Base-by-base conservation (phyloP, 2,888 invertebrate species). In the Nemapogon koenigi region DNA sequence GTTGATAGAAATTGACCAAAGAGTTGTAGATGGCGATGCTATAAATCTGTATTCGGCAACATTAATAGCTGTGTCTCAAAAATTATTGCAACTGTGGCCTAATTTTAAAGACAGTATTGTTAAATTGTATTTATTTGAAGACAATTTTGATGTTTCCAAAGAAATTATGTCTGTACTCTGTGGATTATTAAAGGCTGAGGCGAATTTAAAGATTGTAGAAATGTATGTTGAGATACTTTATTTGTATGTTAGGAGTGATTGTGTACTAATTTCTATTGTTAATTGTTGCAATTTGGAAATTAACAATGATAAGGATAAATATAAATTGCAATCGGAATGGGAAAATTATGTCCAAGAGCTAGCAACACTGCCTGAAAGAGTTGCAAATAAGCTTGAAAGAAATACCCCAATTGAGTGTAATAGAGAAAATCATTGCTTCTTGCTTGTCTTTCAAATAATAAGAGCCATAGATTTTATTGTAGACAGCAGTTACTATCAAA, bases 311-410 rank as follows among this genome's bases (percentile, higher is more conserved):
- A 44, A 44, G 38, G 49, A 51, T 4, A 46, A 41, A 11, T 53
- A 54, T 18, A 43, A 46, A 27, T 45, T 49, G 1, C 52, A 53
- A 26, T 43, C 46, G 1, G 62, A 70, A 2, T 83, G 83, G 78
- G 72, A 80, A 41, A 71, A 68, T 22, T 82, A 81, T 15, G 71
- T 88, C 0, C 88, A 88, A 52, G 49, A 83, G 32, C 49, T 91
- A 37, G 65, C 84, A 4, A 87, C 88, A 2, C 49, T 92, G 36
- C 91, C 92, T 0, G 84, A 78, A 49, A 71, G 87, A 46, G 67
- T 91, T 28, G 88, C 90, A 6, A 93, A 93, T 53, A 80, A 78
- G 48, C 48, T 86, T 17, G 65, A 83, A 43, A 69, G 66, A 1
- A 66, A 82, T 18, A 68, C 83, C 3, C 82, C 85, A 0, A 70